A percentile compares a stretch with the other conserved stretches of the same genome.
Evolutionary conservation across 2,113 vertebrate species (phyloP).

Genomic region (Ophiodon elongatus): DNA sequence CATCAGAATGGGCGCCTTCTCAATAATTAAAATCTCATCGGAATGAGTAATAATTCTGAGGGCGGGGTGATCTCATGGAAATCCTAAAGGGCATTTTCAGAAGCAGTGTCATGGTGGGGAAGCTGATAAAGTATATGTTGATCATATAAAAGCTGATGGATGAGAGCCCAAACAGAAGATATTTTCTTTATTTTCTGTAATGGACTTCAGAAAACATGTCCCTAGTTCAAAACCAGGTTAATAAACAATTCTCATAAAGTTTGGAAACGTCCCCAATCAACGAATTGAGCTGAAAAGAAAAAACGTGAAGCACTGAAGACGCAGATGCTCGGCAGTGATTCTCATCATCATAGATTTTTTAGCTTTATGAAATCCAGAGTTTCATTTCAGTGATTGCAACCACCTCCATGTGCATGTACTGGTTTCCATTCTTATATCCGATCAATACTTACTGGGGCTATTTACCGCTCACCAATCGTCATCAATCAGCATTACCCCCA

Average conservation of each 20-base stretch:
- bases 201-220: too few species aligned
- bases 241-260: background rate
- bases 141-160: background rate
- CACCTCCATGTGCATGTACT: background rate
- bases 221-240: background rate
- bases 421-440: background rate
- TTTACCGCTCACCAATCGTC: background rate
- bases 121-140: background rate
- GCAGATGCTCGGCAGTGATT: conserved; percentile 2
- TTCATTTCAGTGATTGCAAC: background rate
- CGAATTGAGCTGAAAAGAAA: background rate
- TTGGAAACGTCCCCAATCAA: background rate
- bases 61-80: background rate
- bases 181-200: too few species aligned
- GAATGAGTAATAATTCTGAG: background rate
- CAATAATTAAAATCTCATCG: background rate
- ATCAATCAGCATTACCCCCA: background rate
- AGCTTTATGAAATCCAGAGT: background rate
- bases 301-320: background rate
- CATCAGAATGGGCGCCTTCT: background rate
- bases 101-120: background rate
- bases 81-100: background rate
- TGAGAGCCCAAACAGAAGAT: background rate
- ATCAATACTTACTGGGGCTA: conserved; percentile 4
- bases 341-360: background rate